Base-by-base conservation (phyloP, 1,140 invertebrate species). In the Nebria ingens region DNA sequence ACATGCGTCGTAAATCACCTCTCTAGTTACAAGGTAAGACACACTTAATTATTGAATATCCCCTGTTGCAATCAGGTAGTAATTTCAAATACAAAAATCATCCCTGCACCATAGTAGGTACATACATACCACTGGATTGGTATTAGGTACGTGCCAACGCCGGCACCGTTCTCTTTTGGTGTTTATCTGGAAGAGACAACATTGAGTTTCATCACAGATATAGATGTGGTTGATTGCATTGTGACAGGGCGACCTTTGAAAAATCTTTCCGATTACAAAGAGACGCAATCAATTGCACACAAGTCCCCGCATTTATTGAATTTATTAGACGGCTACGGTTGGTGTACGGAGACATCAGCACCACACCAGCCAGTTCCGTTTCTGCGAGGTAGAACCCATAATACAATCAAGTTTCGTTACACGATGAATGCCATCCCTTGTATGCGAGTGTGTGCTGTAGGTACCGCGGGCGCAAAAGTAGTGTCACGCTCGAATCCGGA, bases 1-100 rank as follows among this genome's bases (percentile, higher is more conserved):
- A 91, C 90, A 9, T 94, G 91, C 66, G 84, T 89, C 53, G 89
- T 94, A 58, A 91, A 91, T 70, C 86, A 91, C 73, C 78, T 93
- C 21, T 85, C 86, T 52, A 72, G 76, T 56, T 93, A 89, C 74
- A 87, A 87, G 82, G 91, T 93, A 81, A 72, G 61, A 15, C n/a
- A n/a, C n/a, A n/a, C n/a, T n/a, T n/a, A n/a, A n/a, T n/a, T n/a
- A n/a, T n/a, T n/a, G n/a, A n/a, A n/a, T n/a, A n/a, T n/a, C n/a
- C n/a, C n/a, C n/a, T n/a, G n/a, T n/a, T n/a, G n/a, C n/a, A n/a
- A n/a, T n/a, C n/a, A n/a, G n/a, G n/a, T n/a, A n/a, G n/a, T n/a
- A n/a, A n/a, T n/a, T n/a, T n/a, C n/a, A n/a, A n/a, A n/a, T n/a
- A n/a, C n/a, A n/a, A n/a, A n/a, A n/a, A n/a, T n/a, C n/a, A n/a